Base-by-base conservation (phyloP, 2,113 vertebrate genomes). In the Mustela nigripes region DNA sequence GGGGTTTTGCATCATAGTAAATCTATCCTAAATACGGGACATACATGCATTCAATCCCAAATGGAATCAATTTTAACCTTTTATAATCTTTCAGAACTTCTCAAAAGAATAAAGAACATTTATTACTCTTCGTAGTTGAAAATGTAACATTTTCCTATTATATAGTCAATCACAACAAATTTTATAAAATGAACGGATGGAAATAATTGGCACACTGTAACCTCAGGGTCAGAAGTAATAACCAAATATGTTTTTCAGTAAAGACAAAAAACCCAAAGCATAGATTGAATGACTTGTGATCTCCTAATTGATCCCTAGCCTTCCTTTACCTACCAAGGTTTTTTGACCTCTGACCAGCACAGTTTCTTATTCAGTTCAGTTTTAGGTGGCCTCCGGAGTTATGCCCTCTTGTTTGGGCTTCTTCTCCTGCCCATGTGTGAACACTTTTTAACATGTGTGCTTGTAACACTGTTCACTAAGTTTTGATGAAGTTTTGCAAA, bases 151-250 rank as follows among this genome's bases (percentile, higher is more conserved):
- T 92, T 79, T 88, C 21, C 1, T 60, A 45, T 36, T 33, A n/a
- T 33, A 28, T 18, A 24, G 65, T 95, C 85, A 91, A 45, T 83
- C 53, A 84, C 3, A 33, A 89, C 2, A 3, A 90, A 28, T 31
- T 92, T 76, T 67, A 81, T 71, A 86, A 48, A 79, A 81, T 33
- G 82, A 78, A 85, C 0, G 18, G 74, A 48, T 94, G 36, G 84
- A 92, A 97, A 78, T 96, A 96, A 96, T 95, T 86, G 96, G 12
- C 48, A 65, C 9, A 19, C 28, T 74, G 0, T 88, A 92, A 95
- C 94, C 92, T 39, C 28, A 33, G 71, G 83, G 90, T 96, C 95
- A 95, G 60, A 91, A 74, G n/a, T 94, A 92, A 96, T 96, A 96
- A 96, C 10, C 6, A 79, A 95, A 93, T 82, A 94, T 45, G 73